These are phyloP conservation scores for Podarcis muralis DNA, from an alignment of 2,113 vertebrate species.

Conservation along the genomic window DNA sequence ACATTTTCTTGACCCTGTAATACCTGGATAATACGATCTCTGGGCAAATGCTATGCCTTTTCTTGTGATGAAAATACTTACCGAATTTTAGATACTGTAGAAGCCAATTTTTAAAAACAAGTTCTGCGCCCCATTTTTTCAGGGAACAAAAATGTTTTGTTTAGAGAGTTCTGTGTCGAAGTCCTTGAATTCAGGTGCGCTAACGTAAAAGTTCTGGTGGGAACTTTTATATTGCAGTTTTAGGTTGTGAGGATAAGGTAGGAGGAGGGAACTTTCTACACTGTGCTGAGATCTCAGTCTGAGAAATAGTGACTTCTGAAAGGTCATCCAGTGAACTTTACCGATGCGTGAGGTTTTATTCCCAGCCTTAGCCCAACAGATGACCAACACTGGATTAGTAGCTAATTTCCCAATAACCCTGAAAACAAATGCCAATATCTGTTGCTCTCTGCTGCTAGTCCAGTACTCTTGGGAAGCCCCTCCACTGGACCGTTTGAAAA, in stretches of 20 bases:
- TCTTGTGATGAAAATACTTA: constrained; percentile 27
- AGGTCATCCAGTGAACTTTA: background rate
- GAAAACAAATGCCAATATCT: background rate
- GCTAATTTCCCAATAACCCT: background rate
- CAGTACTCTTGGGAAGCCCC: background rate
- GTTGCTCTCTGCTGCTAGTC: background rate
- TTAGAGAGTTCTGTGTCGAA: background rate
- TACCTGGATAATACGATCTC: constrained; percentile 59
- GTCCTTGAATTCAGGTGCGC: background rate
- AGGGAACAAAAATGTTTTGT: background rate
- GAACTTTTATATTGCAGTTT: no score
- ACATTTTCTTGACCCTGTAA: constrained; percentile 72
- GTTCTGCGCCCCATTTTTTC: background rate
- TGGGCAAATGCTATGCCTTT: constrained; percentile 21
- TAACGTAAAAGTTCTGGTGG: no score
- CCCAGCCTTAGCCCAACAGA: background rate
- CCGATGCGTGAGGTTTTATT: background rate
- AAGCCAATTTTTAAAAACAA: constrained; percentile 36
- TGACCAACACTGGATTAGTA: background rate
- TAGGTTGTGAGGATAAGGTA: background rate
- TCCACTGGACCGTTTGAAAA: background rate
- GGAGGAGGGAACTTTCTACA: no score
- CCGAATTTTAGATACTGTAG: constrained; percentile 44
- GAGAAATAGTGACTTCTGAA: background rate
- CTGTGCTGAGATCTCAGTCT: background rate